Evolutionary conservation across 2,113 vertebrate genomes (phyloP).

Genomic region (Capreolus pygargus): DNA sequence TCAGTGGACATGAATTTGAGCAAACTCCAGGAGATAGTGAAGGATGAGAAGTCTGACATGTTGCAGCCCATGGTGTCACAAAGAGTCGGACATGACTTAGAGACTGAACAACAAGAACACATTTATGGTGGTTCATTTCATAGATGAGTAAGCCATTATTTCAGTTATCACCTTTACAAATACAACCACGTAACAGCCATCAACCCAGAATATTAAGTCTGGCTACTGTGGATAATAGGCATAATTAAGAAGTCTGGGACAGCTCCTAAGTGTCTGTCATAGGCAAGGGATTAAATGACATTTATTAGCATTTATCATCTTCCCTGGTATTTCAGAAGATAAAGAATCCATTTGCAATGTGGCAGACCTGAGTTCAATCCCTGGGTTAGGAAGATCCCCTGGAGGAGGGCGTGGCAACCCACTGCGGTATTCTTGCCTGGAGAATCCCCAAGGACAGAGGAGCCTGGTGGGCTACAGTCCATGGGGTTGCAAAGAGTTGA

Average conservation of each 20-base stretch:
- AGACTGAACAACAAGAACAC: neutral
- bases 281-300: neutral
- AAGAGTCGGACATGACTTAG: neutral
- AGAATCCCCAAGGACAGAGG: neutral
- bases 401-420: neutral
- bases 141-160: neutral
- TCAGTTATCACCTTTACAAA: neutral
- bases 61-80: neutral
- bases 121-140: neutral
- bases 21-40: neutral
- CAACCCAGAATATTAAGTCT: neutral
- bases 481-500: neutral
- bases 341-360: neutral
- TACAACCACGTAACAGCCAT: neutral
- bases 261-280: neutral
- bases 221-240: neutral
- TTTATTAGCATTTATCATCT: neutral
- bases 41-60: neutral
- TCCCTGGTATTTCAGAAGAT: neutral
- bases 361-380: neutral
- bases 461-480: neutral
- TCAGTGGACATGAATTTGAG: neutral
- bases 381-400: neutral
- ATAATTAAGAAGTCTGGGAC: neutral
- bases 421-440: neutral